Evolutionary conservation across 2,888 invertebrate genomes (phyloP).

Genomic region (Dynastes hyllus): DNA sequence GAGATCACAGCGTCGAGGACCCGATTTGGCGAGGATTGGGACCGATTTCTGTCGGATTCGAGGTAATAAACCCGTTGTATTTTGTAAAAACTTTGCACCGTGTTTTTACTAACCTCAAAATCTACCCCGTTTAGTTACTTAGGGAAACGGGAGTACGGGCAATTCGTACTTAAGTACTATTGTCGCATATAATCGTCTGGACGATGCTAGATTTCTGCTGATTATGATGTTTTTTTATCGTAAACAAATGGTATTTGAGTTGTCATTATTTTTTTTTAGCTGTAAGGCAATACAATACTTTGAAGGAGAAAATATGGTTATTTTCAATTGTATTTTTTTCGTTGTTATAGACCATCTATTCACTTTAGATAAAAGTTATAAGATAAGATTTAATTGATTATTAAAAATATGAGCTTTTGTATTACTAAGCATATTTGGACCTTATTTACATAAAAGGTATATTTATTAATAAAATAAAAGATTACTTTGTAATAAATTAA

Average conservation of each 20-base stretch:
- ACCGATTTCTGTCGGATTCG: slow-evolving; percentile 8
- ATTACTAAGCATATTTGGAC: too few species aligned
- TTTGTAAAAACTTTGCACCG: slow-evolving; percentile 33
- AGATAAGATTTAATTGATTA: too few species aligned
- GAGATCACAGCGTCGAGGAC: slow-evolving; percentile 34
- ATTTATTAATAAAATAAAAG: too few species aligned
- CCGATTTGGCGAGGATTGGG: slow-evolving; percentile 36
- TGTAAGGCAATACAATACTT: neutral
- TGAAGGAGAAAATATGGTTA: neutral
- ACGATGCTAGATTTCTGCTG: slow-evolving; percentile 19
- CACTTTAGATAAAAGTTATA: too few species aligned
- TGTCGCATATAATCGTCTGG: neutral
- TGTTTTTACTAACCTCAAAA: slow-evolving; percentile 41
- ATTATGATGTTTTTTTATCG: slow-evolving; percentile 24
- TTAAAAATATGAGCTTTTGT: neutral
- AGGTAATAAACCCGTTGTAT: slow-evolving; percentile 25
- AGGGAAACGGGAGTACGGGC: neutral
- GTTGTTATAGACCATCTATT: neutral
- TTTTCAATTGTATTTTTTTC: neutral
- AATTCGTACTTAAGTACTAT: slow-evolving; percentile 13
- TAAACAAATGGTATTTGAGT: slow-evolving; percentile 7
- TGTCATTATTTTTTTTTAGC: slow-evolving; percentile 25
- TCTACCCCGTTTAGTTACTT: slow-evolving; percentile 19
- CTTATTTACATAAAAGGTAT: too few species aligned
- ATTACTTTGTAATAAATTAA: too few species aligned